A percentile compares a stretch with the other conserved stretches of the same genome.
These are phyloP conservation scores for Pelmatolapia mariae DNA, from an alignment of 2,113 vertebrate species.

Conservation along the genomic window DNA sequence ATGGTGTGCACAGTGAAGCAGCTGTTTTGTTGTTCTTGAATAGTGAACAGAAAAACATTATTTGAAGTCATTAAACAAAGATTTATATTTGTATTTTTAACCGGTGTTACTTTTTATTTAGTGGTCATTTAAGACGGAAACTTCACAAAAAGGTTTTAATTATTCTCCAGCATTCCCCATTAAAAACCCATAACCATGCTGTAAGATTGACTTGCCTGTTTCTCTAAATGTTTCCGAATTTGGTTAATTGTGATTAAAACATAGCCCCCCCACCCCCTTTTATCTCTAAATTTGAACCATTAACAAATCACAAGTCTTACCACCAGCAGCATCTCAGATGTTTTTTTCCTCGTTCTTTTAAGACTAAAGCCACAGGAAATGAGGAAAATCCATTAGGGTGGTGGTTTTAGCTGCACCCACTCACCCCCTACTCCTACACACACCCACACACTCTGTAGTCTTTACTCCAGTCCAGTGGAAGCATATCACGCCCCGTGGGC, in stretches of 20 bases:
- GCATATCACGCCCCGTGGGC: slow-evolving; percentile 37
- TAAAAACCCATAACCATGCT: not conserved
- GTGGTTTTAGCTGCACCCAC: slow-evolving; percentile 2
- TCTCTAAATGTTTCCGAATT: not conserved
- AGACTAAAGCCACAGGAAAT: slow-evolving; percentile 56
- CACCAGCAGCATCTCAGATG: slow-evolving; percentile 9
- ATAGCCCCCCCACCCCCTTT: not conserved
- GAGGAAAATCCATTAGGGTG: slow-evolving; percentile 59
- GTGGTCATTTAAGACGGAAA: not conserved
- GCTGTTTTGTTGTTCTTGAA: not conserved
- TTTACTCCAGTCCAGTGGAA: slow-evolving; percentile 10
- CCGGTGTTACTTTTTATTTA: not conserved
- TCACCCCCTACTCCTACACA: not conserved
- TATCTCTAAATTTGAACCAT: slow-evolving; percentile 6
- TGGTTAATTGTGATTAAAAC: not conserved
- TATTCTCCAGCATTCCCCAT: not conserved
- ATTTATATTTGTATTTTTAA: not conserved
- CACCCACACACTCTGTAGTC: not conserved
- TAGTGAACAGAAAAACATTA: not conserved
- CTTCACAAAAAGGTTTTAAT: not conserved
- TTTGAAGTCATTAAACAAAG: not conserved
- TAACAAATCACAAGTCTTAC: slow-evolving; percentile 40
- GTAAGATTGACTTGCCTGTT: not conserved
- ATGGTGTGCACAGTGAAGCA: not conserved
- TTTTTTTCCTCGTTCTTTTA: slow-evolving; percentile 19